Base-by-base conservation (phyloP, 2,113 vertebrate species). In the Melanerpes aurifrons region DNA sequence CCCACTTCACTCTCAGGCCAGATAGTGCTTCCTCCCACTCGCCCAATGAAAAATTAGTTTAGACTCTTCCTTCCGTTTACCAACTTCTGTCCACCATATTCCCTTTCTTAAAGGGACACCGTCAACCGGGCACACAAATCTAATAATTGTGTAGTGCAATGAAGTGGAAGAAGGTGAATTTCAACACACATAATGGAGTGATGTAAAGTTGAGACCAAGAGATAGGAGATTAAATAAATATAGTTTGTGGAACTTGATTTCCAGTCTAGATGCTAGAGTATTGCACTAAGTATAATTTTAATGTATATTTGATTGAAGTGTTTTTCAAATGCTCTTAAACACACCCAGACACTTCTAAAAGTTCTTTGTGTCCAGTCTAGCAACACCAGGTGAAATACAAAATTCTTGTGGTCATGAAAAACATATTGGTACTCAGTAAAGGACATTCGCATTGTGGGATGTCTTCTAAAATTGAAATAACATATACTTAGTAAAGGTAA, bases 371-470 rank as follows among this genome's bases (percentile, higher is more conserved):
- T 56, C 28, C 15, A 64, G 9, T 75, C 35, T 78, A 40, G 18
- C 37, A 35, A 29, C 10, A 35, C 7, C 10, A 37, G 32, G 8
- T 57, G 16, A 74, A 71, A 57, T 31, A 18, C 0, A 32, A 59
- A 84, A 64, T 29, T 67, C 4, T 18, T 21, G 21, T 48, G 14
- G 29, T 19, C 54, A 8, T 2, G 4, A 26, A 61, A 64, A 81
- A 10, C 28, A 2, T 2, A 8, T 2, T 24, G 28, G 12, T 80
- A 48, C 17, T 5, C 28, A 8, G 0, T 20, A 48, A 57, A 32
- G 24, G 53, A 20, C 29, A 8, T n/a, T 3, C 21, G 7, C 24
- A 19, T 66, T 67, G 50, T 26, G 3, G 8, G 7, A 18, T 17
- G 35, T 53, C 11, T 54, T 66, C 40, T 40, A 0, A 14, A 26